Base-by-base conservation (phyloP, 64 coral and sea anemone species). In the Catalaphyllia jardinei region DNA sequence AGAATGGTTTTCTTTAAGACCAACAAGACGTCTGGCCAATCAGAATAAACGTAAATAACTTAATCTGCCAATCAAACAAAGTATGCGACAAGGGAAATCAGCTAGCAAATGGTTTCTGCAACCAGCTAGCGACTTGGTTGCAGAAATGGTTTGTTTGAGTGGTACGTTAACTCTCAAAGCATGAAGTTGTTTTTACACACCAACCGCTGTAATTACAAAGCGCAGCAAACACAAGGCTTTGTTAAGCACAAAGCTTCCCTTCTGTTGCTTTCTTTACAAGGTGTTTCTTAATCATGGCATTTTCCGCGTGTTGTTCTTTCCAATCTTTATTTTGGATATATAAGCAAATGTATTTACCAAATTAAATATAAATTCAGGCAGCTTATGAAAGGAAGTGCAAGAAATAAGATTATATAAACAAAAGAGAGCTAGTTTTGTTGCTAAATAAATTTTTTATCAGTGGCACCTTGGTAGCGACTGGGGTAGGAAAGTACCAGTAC, bases 361-460 rank as follows among this genome's bases (percentile, higher is more conserved):
- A 12, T n/a, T 24, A 69, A 69, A 69, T 27, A 24, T 0, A 69
- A 31, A 29, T 60, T 80, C 16, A 27, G 28, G 4, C 46, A 25
- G 75, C 35, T 22, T 49, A 54, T 9, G n/a, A 29, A 69, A 69
- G 25, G 57, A 29, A 61, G 20, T 80, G 54, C n/a, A 20, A 60
- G 55, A 61, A 80, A 80, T 31, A 69, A 85, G 63, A 85, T 15
- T 71, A 85, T 85, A 50, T 52, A 71, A 46, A 22, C 20, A 42
- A 83, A 83, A 85, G n/a, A 85, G 81, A 85, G 81, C 62, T 85
- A 85, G 81, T 85, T 85, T 85, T 85, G 61, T 71, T 71, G 81
- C 81, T 71, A 71, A 67, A 71, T 33, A 51, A 85, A 85, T 85
- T 85, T 85, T 14, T 67, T 85, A 71, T 38, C 31, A 29, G 62